A percentile compares a stretch with the other conserved stretches of the same genome.
Conservation (phyloP, 2,113 vertebrate genomes). For the Taxidea taxus region DNA sequence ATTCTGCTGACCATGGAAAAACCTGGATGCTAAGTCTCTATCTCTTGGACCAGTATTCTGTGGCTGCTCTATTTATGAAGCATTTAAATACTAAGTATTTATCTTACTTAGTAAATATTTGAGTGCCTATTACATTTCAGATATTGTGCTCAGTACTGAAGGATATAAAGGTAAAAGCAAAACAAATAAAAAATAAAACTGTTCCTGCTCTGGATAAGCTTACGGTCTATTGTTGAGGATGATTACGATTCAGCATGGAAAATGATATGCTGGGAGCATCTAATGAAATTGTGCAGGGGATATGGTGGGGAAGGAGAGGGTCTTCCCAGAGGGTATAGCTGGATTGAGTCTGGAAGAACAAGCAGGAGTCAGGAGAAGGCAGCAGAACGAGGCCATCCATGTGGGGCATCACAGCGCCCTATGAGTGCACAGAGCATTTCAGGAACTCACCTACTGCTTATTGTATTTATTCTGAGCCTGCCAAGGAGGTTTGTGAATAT, state of each 20-base stretch:
- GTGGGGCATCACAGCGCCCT: too few species aligned
- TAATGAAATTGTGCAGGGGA: not conserved
- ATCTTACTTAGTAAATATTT: not conserved
- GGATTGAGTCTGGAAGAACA: not conserved
- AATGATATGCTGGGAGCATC: not conserved
- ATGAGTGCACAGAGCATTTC: not conserved
- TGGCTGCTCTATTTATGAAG: not conserved
- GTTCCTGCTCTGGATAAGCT: not conserved
- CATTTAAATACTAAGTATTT: too few species aligned
- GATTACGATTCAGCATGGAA: not conserved
- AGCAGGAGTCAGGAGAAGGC: not conserved
- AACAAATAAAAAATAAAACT: not conserved
- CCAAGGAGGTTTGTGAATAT: conserved; percentile 3
- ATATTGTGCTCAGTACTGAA: not conserved
- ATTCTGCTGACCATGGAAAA: not conserved
- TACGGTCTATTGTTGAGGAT: not conserved
- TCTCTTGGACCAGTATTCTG: not conserved
- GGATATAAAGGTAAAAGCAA: not conserved
- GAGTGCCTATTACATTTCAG: not conserved
- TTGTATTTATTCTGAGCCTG: not conserved
- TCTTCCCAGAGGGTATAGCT: not conserved
- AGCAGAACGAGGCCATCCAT: not conserved
- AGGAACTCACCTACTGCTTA: not conserved
- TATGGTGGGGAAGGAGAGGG: too few species aligned
- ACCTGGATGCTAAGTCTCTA: not conserved